phyloP scores from a whole-genome alignment of 1,140 invertebrate species.

The Drosophila nigrodunni region DNA sequence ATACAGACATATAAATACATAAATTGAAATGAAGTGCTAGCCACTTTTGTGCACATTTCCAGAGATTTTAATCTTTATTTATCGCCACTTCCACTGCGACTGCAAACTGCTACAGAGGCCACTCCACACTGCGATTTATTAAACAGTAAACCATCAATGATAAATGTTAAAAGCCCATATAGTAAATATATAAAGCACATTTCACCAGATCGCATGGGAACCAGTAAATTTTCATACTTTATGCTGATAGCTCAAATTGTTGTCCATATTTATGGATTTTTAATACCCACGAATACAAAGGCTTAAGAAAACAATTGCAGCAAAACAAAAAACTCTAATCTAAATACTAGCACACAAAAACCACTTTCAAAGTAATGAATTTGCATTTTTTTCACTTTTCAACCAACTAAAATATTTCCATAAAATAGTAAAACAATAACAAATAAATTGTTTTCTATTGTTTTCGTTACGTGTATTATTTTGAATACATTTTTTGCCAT shows the following conservation, averaged over 20 bases:
- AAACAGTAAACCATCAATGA: slow-evolving; percentile 52
- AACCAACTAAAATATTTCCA: not conserved
- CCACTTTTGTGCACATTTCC: slow-evolving; percentile 76
- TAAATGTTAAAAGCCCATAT: slow-evolving; percentile 66
- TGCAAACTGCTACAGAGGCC: slow-evolving; percentile 16
- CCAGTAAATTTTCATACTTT: not conserved
- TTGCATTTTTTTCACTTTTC: slow-evolving; percentile 9
- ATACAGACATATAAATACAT: slow-evolving; percentile 47
- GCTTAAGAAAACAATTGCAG: not conserved
- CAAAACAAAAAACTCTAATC: not conserved
- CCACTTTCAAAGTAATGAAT: not conserved
- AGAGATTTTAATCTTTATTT: slow-evolving; percentile 82
- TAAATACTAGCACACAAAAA: not conserved
- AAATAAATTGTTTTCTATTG: slow-evolving; percentile 6
- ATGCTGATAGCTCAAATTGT: slow-evolving; percentile 39
- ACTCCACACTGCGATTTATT: slow-evolving; percentile 50
- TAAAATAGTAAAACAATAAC: not conserved
- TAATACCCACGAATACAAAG: slow-evolving; percentile 33
- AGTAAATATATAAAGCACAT: slow-evolving; percentile 55
- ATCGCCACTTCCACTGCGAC: slow-evolving; percentile 57
- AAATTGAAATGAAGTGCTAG: slow-evolving; percentile 81
- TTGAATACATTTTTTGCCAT: not conserved
- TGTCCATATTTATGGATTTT: slow-evolving; percentile 60
- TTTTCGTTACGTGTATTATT: slow-evolving; percentile 12
- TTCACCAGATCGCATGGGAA: slow-evolving; percentile 33